Percentiles rank a stretch among this genome's conserved stretches.
These are phyloP conservation scores for Picus viridis DNA, from an alignment of 2,797 vertebrate genomes.

Conservation along the genomic window DNA sequence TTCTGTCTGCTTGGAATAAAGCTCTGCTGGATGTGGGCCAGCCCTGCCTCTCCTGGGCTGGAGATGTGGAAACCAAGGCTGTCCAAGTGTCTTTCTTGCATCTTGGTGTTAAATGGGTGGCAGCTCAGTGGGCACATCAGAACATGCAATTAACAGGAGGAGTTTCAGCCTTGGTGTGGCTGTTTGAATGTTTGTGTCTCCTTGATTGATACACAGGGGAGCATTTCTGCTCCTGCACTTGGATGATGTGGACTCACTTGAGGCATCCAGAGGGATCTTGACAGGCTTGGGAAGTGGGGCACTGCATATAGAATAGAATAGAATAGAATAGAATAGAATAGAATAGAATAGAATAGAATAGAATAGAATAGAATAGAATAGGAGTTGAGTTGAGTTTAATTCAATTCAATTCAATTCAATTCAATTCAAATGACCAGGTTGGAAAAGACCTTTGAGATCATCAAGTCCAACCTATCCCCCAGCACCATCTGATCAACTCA, in stretches of 20 bases:
- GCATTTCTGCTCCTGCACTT: neutral
- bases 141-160: neutral
- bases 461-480: too few relatives aligned
- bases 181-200: neutral
- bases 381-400: too few relatives aligned
- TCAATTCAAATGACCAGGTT: too few relatives aligned
- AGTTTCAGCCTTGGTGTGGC: neutral
- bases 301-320: too few relatives aligned
- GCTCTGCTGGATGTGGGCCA: conserved; percentile 22
- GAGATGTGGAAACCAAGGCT: neutral
- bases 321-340: too few relatives aligned
- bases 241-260: neutral
- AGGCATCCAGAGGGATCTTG: too few relatives aligned
- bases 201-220: neutral
- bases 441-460: too few relatives aligned
- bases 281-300: too few relatives aligned
- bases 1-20: conserved; percentile 72
- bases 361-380: too few relatives aligned
- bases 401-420: too few relatives aligned
- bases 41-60: conserved; percentile 16
- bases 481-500: too few relatives aligned
- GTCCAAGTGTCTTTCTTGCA: neutral
- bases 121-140: neutral
- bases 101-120: neutral
- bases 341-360: too few relatives aligned